These are phyloP conservation scores for Prunella himalayana DNA, from an alignment of 2,113 vertebrate genomes.

Conservation along the genomic window DNA sequence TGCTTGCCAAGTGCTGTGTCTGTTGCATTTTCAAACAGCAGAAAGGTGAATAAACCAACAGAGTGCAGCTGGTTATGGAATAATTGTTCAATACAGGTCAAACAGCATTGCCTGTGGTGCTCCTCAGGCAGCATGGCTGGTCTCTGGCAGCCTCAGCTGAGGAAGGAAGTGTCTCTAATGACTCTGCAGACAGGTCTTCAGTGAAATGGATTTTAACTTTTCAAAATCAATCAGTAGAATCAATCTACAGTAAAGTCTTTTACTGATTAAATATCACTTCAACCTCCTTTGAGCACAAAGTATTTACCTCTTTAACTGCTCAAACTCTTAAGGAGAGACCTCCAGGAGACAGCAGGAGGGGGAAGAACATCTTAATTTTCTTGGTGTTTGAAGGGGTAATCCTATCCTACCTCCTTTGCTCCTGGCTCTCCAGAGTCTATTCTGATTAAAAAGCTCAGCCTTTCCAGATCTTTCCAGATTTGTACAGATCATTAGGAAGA, in stretches of 20 bases:
- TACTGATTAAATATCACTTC: not conserved
- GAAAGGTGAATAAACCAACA: not conserved
- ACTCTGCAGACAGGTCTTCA: not conserved
- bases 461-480: not conserved
- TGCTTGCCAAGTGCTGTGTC: not conserved
- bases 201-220: not conserved
- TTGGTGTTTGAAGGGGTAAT: not conserved
- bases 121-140: accelerated
- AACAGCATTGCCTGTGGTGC: not conserved
- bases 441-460: not conserved
- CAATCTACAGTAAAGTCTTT: not conserved
- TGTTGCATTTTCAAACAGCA: not conserved
- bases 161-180: not conserved
- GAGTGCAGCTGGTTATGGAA: not conserved
- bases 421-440: not conserved
- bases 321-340: not conserved
- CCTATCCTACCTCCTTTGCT: not conserved
- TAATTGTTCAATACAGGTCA: accelerated
- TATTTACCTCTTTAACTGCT: not conserved
- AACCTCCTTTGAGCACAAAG: not conserved
- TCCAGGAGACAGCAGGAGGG: not conserved
- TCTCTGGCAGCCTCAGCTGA: not conserved
- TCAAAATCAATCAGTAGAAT: not conserved
- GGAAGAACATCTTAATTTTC: not conserved
- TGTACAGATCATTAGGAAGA: not conserved